phyloP scores from a whole-genome alignment of 2,113 vertebrate genomes.

The Myrmecobius fasciatus region DNA sequence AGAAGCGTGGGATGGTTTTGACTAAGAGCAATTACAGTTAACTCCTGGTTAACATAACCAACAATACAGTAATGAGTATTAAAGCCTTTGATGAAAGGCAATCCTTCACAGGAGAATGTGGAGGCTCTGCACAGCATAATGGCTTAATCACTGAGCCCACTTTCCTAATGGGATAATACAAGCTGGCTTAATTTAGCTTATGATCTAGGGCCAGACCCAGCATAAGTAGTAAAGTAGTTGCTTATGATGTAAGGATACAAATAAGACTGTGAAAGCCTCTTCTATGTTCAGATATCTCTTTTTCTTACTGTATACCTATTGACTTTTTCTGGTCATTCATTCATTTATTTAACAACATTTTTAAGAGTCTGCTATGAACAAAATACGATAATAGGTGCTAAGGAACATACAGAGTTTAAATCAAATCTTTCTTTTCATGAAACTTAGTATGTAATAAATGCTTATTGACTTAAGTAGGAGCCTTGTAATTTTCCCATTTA shows the following conservation, averaged over 20 bases:
- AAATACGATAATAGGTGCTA: no score
- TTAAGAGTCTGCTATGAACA: no score
- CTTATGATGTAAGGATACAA: background rate
- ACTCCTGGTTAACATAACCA: background rate
- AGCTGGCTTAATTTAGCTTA: background rate
- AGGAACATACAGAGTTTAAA: no score
- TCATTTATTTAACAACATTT: no score
- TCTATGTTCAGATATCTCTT: no score
- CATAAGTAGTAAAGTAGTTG: background rate
- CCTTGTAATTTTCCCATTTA: no score
- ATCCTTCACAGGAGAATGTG: background rate
- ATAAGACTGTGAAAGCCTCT: background rate
- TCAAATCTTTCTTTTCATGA: no score
- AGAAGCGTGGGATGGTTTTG: background rate
- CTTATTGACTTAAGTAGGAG: no score
- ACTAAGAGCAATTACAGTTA: background rate
- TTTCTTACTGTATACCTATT: no score
- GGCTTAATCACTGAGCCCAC: background rate
- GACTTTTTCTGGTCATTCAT: no score
- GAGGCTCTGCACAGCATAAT: background rate
- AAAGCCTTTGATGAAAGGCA: background rate
- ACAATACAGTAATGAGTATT: background rate
- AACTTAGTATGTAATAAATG: no score
- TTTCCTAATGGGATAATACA: slow-evolving; percentile 2
- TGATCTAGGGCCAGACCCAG: background rate